Evolutionary conservation across 2,797 vertebrate genomes (phyloP), one percentile per base, ranked within the genome.

Genomic region (Gymnocypris eckloni): DNA sequence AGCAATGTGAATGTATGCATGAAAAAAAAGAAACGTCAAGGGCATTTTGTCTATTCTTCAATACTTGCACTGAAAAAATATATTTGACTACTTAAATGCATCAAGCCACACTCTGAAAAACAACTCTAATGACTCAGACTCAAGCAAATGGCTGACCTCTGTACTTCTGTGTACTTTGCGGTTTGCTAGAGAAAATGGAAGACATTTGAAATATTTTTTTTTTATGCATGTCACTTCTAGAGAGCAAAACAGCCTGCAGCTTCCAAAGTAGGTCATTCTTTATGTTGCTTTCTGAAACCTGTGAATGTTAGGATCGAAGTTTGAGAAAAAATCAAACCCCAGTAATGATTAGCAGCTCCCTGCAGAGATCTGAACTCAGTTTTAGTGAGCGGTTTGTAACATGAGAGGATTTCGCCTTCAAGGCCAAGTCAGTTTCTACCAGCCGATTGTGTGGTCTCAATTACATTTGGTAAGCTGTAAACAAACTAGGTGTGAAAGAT

Each of bases 181-280:
- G 41, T 2, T 7, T 37, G 64, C 48, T 8, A 25, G n/a, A 56
- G 64, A 41, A 84, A 84, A 83, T 67, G 45, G 45, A 54, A 77
- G 48, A 77, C 43, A 39, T 77, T 84, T 84, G 1, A 83, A 33
- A 45, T 9, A 2, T 70, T 77, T 54, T 33, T 15, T 48, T 15
- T 48, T 37, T 54, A 50, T 81, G 45, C 50, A 48, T 59, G 33
- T 39, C 37, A 45, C 25, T 66, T 69, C 22, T 69, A 76, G 37
- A 54, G 61, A 80, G 75, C 79, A 83, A 50, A 88, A 87, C 39
- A 75, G 25, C 79, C 81, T 20, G 48, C 20, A 45, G 67, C 80
- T 77, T 80, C 45, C 41, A 77, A 89, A 86, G 79, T 87, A 88
- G 86, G 87, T 89, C 79, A 86, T 37, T 50, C 33, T 45, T 70